A percentile compares a stretch with the other conserved stretches of the same genome.
Evolutionary conservation across 2,888 invertebrate species (phyloP).

Genomic region (Smittia aterrima): DNA sequence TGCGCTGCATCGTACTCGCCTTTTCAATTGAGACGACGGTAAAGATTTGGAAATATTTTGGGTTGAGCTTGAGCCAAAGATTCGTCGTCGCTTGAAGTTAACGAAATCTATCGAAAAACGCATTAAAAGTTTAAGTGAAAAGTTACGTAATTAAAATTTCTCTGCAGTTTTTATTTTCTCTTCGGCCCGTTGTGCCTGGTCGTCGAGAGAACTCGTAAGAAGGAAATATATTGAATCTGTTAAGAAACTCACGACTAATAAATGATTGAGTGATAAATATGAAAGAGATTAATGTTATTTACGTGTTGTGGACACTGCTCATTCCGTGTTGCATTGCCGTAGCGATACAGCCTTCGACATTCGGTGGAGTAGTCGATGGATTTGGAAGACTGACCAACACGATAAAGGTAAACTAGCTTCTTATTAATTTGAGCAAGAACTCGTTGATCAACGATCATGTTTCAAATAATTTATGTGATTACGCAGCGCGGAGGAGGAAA

Average conservation of each 20-base stretch:
- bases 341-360: slow-evolving; percentile 49
- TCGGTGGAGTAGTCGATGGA: slow-evolving; percentile 53
- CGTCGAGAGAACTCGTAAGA: neutral
- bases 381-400: slow-evolving; percentile 53
- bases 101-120: neutral
- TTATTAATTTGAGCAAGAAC: neutral
- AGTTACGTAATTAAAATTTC: neutral
- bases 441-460: neutral
- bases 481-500: too few species aligned
- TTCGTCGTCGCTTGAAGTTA: neutral
- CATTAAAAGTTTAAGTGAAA: neutral
- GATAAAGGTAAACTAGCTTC: slow-evolving; percentile 50
- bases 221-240: neutral
- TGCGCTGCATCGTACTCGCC: too few species aligned
- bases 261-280: slow-evolving; percentile 38
- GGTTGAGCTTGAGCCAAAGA: too few species aligned
- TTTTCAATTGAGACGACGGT: neutral
- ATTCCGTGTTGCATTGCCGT: neutral
- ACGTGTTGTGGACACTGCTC: neutral
- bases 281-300: slow-evolving; percentile 28
- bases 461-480: neutral
- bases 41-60: neutral
- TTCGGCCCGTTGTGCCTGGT: neutral
- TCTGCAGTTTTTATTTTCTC: neutral
- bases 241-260: neutral